Base-by-base conservation (phyloP, 2,797 vertebrate species). In the Tenualosa ilisha region DNA sequence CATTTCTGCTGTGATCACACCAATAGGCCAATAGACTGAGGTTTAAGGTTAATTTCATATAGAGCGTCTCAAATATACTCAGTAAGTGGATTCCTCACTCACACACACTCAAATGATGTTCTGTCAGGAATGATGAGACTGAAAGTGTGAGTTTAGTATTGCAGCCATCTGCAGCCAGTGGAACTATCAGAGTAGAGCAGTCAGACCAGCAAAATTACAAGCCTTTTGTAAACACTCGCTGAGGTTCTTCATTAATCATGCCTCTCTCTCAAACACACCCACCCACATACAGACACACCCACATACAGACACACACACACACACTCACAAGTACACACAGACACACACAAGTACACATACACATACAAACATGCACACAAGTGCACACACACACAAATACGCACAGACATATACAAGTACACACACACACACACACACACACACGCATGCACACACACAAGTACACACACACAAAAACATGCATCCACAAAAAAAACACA, bases 201-300 rank as follows among this genome's bases (percentile, higher is more conserved):
- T 92, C 92, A 91, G 3, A 81, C 90, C 88, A 90, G 90, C 91
- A 87, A 85, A 89, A 92, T 89, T 89, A 92, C 93, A 92, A 83
- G 85, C 84, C 90, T 89, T 91, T 91, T 87, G 89, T 90, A 94
- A 94, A 94, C 3, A 82, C 86, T 90, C 89, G 89, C 81, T 92
- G 90, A 84, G 86, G 91, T 90, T 88, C 83, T 31, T 91, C 93
- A 91, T 95, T 94, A 92, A 94, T 95, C 94, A 93, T 43, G 31
- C 40, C 22, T 59, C 1, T 65, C 61, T 65, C 6, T 26, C 61
- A 31, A 24, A 49, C 81, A 51, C 31, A 51, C 54, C 40, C 68
- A 51, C 81, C 50, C 3, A 43, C 81, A 65, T 49, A 24, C 43
- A 72, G 46, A 83, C 65, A 82, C 84, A 81, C 63, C 51, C 81